These are phyloP conservation scores for Drosophila parthenogenetica DNA, from an alignment of 2,888 invertebrate genomes.

Conservation along the genomic window DNA sequence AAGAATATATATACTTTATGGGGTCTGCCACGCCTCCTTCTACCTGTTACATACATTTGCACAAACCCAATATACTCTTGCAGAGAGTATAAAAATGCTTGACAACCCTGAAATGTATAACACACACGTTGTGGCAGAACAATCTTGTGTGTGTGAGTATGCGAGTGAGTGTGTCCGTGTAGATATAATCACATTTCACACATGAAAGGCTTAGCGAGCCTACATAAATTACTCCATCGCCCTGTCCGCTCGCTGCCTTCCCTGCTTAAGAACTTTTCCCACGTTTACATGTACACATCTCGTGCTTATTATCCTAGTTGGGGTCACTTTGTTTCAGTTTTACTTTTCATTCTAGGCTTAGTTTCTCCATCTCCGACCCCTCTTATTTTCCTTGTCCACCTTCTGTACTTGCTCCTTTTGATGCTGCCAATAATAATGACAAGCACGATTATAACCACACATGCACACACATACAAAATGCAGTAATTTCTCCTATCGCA, in stretches of 20 bases:
- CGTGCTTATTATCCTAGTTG: conserved; percentile 35
- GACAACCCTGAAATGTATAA: conserved; percentile 37
- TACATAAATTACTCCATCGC: conserved; percentile 74
- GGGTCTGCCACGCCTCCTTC: too few relatives aligned
- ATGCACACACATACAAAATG: background rate
- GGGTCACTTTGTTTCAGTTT: conserved; percentile 56
- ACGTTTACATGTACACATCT: conserved; percentile 6
- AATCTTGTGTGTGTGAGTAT: background rate
- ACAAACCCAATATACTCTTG: too few relatives aligned
- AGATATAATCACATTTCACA: conserved; percentile 75
- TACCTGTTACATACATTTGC: too few relatives aligned
- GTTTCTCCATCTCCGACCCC: background rate
- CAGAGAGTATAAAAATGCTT: background rate
- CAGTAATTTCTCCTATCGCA: conserved; percentile 44
- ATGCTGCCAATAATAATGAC: conserved; percentile 48
- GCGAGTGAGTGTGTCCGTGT: conserved; percentile 2
- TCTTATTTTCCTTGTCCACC: too few relatives aligned
- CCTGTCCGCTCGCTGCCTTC: conserved; percentile 1
- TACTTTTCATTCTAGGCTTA: conserved; percentile 38
- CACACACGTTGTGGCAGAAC: background rate
- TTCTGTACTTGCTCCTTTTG: background rate
- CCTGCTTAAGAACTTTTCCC: too few relatives aligned
- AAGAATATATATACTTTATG: too few relatives aligned
- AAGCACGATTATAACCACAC: conserved; percentile 28
- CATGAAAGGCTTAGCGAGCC: conserved; percentile 68